Conservation (phyloP, 2,113 vertebrate species). For the Campylorhamphus procurvoides region DNA sequence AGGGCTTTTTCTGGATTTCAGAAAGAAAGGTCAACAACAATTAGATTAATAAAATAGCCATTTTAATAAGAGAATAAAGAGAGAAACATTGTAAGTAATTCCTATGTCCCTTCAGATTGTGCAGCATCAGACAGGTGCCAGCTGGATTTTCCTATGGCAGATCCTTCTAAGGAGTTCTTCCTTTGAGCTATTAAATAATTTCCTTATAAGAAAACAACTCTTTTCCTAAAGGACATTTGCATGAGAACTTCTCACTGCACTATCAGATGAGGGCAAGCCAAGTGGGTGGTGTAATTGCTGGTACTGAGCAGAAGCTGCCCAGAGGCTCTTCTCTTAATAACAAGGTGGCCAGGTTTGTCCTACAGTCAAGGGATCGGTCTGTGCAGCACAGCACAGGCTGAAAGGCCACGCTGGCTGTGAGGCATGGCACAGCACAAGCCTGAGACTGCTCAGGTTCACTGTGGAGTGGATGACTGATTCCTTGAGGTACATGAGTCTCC, state of each 20-base stretch:
- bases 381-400: not conserved
- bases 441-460: not conserved
- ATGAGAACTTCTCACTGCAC: not conserved
- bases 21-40: not conserved
- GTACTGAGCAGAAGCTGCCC: not conserved
- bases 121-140: too few species aligned
- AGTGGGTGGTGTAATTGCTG: accelerated
- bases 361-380: not conserved
- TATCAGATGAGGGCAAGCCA: not conserved
- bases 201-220: not conserved
- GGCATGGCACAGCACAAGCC: accelerated
- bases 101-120: accelerated
- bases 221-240: not conserved
- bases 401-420: not conserved
- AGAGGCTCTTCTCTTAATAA: not conserved
- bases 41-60: not conserved
- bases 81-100: not conserved
- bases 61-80: not conserved
- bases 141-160: not conserved
- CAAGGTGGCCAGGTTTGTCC: not conserved
- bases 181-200: not conserved
- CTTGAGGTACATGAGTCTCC: not conserved
- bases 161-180: not conserved
- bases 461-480: not conserved
- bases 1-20: not conserved